Evolutionary conservation across 2,888 invertebrate species (phyloP).

Genomic region (Hyalella azteca): DNA sequence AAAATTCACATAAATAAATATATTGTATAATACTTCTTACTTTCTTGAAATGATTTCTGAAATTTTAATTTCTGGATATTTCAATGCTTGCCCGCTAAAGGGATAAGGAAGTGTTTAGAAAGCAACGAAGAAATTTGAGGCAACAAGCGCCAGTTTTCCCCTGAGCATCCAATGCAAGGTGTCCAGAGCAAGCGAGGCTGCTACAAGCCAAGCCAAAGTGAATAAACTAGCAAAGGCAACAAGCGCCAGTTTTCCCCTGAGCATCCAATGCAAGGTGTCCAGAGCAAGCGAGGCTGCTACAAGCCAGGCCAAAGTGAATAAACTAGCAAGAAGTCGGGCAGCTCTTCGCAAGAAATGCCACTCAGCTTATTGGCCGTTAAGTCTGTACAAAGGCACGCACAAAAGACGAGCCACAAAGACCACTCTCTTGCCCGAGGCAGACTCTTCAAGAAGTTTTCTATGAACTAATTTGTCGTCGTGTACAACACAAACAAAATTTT

Average conservation of each 20-base stretch:
- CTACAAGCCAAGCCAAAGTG: background rate
- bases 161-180: background rate
- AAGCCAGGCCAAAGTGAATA: background rate
- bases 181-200: background rate
- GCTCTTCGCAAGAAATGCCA: background rate
- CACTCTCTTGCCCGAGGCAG: background rate
- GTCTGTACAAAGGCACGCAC: constrained; percentile 12
- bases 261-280: background rate
- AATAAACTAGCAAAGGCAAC: constrained; percentile 3
- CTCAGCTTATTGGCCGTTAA: constrained; percentile 36
- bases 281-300: background rate
- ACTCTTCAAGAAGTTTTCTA: constrained; percentile 13
- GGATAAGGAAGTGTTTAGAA: too few relatives aligned
- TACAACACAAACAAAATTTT: constrained; percentile 26
- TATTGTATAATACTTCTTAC: too few relatives aligned
- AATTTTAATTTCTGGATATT: too few relatives aligned
- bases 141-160: too few relatives aligned
- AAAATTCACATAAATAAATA: too few relatives aligned
- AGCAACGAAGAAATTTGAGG: too few relatives aligned
- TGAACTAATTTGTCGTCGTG: constrained; percentile 33
- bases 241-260: background rate
- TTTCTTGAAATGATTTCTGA: too few relatives aligned
- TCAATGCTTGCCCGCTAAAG: too few relatives aligned
- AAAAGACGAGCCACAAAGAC: constrained; percentile 10
- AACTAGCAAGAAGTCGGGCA: constrained; percentile 8